phyloP scores from a whole-genome alignment of 2,797 vertebrate species.

The Pseudochirops cupreus region DNA sequence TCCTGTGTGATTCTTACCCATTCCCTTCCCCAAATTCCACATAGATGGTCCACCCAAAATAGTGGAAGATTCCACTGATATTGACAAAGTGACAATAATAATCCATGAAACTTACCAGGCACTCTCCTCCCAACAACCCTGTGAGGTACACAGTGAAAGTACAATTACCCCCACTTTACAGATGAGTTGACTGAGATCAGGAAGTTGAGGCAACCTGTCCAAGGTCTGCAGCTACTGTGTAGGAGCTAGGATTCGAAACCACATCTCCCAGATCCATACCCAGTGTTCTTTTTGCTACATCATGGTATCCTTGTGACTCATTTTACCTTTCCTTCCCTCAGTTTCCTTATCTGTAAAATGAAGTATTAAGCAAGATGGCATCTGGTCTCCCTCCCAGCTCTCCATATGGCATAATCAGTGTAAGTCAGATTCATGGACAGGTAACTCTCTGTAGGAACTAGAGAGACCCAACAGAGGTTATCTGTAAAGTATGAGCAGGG shows the following conservation, averaged over 20 bases:
- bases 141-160: neutral
- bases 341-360: neutral
- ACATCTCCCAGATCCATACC: neutral
- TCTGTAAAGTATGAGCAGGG: neutral
- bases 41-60: neutral
- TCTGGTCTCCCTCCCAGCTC: neutral
- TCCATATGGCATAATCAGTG: neutral
- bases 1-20: neutral
- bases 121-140: neutral
- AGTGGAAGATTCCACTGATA: neutral
- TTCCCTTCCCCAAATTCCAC: neutral
- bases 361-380: neutral
- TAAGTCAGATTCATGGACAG: neutral
- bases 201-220: neutral
- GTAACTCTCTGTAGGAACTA: neutral
- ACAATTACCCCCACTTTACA: neutral
- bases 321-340: neutral
- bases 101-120: neutral
- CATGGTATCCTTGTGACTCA: neutral
- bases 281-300: neutral
- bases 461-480: neutral
- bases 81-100: neutral
- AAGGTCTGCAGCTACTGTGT: neutral
- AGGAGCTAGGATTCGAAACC: neutral
- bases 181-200: neutral